Base-by-base conservation (phyloP, 2,888 invertebrate genomes). In the Seira musarum region DNA sequence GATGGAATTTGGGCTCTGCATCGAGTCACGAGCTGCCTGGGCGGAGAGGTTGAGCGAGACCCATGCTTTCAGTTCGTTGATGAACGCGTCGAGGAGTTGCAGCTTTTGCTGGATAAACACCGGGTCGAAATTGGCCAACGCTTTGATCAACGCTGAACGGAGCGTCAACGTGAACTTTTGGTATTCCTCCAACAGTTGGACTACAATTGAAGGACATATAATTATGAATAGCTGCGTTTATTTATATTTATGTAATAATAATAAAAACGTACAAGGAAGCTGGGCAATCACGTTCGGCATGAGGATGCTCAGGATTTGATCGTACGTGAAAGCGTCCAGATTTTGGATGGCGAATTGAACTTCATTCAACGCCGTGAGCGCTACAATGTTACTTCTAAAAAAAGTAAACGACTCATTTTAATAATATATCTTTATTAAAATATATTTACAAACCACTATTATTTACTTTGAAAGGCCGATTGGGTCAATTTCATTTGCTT, bases 211-310 rank as follows among this genome's bases (percentile, higher is more conserved):
- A 8, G 2, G 30, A 60, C 30, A 64, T 5, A 22, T 22, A 15
- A 25, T 30, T 30, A 30, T 30, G 8, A 22, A n/a, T n/a, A n/a
- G n/a, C n/a, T n/a, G n/a, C n/a, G n/a, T n/a, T n/a, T n/a, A n/a
- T n/a, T n/a, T n/a, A n/a, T n/a, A n/a, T n/a, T n/a, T n/a, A n/a
- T n/a, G n/a, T n/a, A n/a, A n/a, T n/a, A n/a, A n/a, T n/a, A 8
- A 30, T 30, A 30, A 30, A 30, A 30, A 30, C 68, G 30, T 57
- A 78, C 78, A 78, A 25, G 78, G 78, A 8, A 78, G 24, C 21
- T 78, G 78, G 22, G 67, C 66, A 49, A 78, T 67, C 8, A 78
- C 78, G 46, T 78, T 78, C 13, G 78, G 78, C 71, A 78, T 78
- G 15, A 78, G 46, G n/a, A 78, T 60, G 25, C 71, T 72, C 24